phyloP scores from a whole-genome alignment of 2,888 invertebrate species.

The Acanthosepion lycidas region DNA sequence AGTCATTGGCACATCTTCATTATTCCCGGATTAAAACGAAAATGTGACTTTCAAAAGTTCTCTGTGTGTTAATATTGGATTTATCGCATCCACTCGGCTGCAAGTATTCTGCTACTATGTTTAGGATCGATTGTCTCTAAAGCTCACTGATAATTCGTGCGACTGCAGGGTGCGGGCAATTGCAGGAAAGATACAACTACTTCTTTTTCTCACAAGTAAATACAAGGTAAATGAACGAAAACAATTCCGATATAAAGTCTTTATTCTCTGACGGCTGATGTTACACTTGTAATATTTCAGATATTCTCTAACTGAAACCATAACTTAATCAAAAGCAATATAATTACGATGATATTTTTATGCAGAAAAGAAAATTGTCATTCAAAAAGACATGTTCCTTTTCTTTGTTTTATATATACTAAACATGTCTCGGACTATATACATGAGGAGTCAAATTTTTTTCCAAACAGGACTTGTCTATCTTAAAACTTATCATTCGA shows the following conservation, averaged over 20 bases:
- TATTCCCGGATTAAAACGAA: neutral
- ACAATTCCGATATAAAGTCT: neutral
- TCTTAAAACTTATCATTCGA: too few relatives aligned
- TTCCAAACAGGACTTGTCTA: too few relatives aligned
- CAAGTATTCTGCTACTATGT: neutral
- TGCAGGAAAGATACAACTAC: neutral
- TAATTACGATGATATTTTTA: too few relatives aligned
- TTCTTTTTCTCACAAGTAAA: neutral
- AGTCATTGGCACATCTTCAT: neutral
- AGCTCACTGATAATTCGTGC: neutral
- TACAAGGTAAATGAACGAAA: neutral
- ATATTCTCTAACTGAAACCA: neutral
- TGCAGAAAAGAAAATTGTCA: too few relatives aligned
- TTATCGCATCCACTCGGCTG: neutral
- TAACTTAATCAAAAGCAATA: neutral
- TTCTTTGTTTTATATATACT: too few relatives aligned
- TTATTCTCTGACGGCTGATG: neutral
- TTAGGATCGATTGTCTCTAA: neutral
- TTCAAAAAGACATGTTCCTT: too few relatives aligned
- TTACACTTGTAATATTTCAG: neutral
- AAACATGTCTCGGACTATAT: too few relatives aligned
- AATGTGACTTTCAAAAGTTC: neutral
- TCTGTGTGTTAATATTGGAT: neutral
- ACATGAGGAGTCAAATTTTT: too few relatives aligned
- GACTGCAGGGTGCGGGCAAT: neutral